phyloP scores from a whole-genome alignment of 2,113 vertebrate species.

The Nothobranchius kuhntae region DNA sequence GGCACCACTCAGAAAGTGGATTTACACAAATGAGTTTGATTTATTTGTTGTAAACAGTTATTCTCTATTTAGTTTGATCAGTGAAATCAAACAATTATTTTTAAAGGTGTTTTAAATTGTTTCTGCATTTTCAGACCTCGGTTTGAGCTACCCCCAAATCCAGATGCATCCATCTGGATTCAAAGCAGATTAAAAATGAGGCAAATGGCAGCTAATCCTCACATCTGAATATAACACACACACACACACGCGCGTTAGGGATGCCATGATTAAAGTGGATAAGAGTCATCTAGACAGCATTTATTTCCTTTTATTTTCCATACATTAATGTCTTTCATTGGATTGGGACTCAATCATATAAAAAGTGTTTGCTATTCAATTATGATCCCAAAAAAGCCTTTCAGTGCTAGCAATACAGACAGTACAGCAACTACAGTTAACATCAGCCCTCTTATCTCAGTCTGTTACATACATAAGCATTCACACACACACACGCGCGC shows the following conservation, averaged over 20 bases:
- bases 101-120: neutral
- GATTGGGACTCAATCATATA: constrained; percentile 66
- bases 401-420: constrained; percentile 75
- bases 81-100: constrained; percentile 2
- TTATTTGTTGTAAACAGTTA: neutral
- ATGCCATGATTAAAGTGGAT: constrained; percentile 63
- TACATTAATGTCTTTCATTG: constrained; percentile 50
- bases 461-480: constrained; percentile 62
- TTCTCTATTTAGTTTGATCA: neutral
- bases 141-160: constrained; percentile 10
- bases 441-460: constrained; percentile 22
- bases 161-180: constrained; percentile 10
- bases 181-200: constrained; percentile 21
- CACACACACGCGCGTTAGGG: constrained; percentile 7
- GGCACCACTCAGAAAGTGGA: neutral
- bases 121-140: neutral
- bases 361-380: constrained; percentile 64
- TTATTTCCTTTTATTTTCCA: constrained; percentile 54
- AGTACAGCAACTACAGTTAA: constrained; percentile 63
- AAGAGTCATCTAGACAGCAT: constrained; percentile 57
- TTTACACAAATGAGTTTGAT: neutral
- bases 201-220: constrained; percentile 33
- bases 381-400: constrained; percentile 32
- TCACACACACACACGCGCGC: constrained; percentile 20
- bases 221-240: constrained; percentile 29